These are phyloP conservation scores for Trichogramma dendrolimi DNA, from an alignment of 2,888 invertebrate genomes.

Conservation along the genomic window DNA sequence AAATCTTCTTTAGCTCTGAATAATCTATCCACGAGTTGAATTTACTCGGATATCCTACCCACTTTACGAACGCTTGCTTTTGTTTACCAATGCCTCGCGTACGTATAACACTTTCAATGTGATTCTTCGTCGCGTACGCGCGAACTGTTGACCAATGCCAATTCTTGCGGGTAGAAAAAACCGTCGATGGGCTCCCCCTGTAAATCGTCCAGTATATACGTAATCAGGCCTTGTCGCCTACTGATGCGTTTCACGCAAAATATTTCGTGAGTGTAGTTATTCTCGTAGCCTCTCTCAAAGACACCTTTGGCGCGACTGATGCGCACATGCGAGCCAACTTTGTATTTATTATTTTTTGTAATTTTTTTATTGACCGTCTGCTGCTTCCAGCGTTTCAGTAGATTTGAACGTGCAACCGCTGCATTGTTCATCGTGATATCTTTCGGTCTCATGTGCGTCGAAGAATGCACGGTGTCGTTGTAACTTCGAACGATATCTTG, in stretches of 20 bases:
- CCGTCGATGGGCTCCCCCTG: conserved; percentile 19
- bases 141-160: neutral
- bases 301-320: neutral
- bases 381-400: neutral
- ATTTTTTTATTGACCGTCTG: neutral
- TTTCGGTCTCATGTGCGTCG: conserved; percentile 19
- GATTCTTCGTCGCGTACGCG: neutral
- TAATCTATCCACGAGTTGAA: neutral
- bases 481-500: conserved; percentile 32
- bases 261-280: neutral
- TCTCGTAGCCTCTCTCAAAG: neutral
- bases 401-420: conserved; percentile 2
- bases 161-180: conserved; percentile 21
- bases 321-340: neutral
- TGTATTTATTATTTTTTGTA: neutral
- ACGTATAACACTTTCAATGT: neutral
- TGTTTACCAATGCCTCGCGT: neutral
- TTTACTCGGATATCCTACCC: neutral
- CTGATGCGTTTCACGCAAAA: neutral
- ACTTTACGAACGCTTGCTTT: neutral
- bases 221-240: conserved; percentile 3
- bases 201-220: conserved; percentile 31
- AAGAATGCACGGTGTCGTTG: conserved; percentile 32
- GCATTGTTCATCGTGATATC: conserved; percentile 19
- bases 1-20: neutral